phyloP scores from a whole-genome alignment of 2,888 invertebrate species.

The Syritta pipiens region DNA sequence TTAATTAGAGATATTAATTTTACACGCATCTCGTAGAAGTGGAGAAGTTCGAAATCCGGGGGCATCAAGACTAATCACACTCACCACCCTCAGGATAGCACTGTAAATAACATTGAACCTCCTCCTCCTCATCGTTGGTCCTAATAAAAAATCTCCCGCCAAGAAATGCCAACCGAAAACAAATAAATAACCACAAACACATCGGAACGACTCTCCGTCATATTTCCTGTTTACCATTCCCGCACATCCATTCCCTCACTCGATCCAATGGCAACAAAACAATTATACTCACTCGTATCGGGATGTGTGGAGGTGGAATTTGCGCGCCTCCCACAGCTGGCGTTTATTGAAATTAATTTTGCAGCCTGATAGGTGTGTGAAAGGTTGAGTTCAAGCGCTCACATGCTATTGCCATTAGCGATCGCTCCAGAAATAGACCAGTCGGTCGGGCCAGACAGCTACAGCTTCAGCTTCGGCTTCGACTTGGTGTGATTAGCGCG shows the following conservation, averaged over 20 bases:
- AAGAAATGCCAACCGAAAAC: slow-evolving; percentile 45
- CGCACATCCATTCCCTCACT: slow-evolving; percentile 10
- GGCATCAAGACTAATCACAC: too few relatives aligned
- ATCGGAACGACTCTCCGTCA: slow-evolving; percentile 42
- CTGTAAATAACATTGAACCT: too few relatives aligned
- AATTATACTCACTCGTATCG: slow-evolving; percentile 17
- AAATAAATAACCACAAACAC: slow-evolving; percentile 52
- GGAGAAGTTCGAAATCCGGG: background rate
- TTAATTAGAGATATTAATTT: slow-evolving; percentile 61
- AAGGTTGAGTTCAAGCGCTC: slow-evolving; percentile 65
- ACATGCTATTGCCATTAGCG: slow-evolving; percentile 43
- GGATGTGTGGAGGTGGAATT: slow-evolving; percentile 38
- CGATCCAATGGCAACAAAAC: slow-evolving; percentile 31
- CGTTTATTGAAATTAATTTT: slow-evolving; percentile 57
- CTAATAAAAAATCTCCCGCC: slow-evolving; percentile 64
- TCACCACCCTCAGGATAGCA: too few relatives aligned
- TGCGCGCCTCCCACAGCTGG: slow-evolving; percentile 52
- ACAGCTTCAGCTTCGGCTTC: background rate
- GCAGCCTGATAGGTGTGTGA: slow-evolving; percentile 48
- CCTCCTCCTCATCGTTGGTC: background rate
- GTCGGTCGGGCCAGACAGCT: slow-evolving; percentile 13
- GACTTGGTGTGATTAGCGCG: slow-evolving; percentile 12
- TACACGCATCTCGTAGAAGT: slow-evolving; percentile 8
- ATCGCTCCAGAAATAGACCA: slow-evolving; percentile 43
- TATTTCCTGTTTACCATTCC: slow-evolving; percentile 52